Evolutionary conservation across 2,797 vertebrate genomes (phyloP), one percentile per base, ranked within the genome.

Genomic region (Erithacus rubecula): DNA sequence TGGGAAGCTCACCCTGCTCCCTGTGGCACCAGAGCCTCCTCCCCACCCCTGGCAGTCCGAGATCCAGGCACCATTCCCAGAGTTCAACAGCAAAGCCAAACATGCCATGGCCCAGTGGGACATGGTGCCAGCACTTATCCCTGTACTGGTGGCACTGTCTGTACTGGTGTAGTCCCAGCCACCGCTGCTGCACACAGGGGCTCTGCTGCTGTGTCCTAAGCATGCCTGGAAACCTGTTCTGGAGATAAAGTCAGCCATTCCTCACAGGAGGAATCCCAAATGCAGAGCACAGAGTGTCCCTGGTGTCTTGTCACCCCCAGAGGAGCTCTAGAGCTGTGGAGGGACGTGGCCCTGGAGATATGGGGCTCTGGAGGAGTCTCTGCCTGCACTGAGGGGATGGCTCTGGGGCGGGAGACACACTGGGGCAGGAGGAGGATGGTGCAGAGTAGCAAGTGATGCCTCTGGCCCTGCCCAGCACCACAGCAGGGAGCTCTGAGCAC

Each of bases 1-100:
- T 63, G 82, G 85, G 82, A 17, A 70, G 71, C 68, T 91, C 95
- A 93, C 46, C 74, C 91, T 94, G 94, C 92, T 83, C 96, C 97
- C 96, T 32, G 46, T 0, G 32, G 84, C 70, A 74, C 43, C 51
- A 49, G 68, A 24, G 63, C 83, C 12, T 51, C 26, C 44, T n/a
- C 85, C 74, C n/a, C 0, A 16, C 83, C 86, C 89, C 87, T 15
- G 32, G 89, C 93, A 93, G 63, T 26, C 53, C 0, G 11, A 67
- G 96, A 93, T 92, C 78, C 91, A 89, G 89, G 87, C 96, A 93
- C 93, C 17, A 19, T 8, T 43, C 78, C 65, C 87, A 82, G 49
- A 5, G 64, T 71, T 56, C 65, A 11, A 83, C 15, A 34, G 83
- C 94, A 75, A 82, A 94, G 78, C 70, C 43, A 20, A 43, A 46